Evolutionary conservation across 2,888 invertebrate species (phyloP).

Genomic region (Drosophila barbarae): DNA sequence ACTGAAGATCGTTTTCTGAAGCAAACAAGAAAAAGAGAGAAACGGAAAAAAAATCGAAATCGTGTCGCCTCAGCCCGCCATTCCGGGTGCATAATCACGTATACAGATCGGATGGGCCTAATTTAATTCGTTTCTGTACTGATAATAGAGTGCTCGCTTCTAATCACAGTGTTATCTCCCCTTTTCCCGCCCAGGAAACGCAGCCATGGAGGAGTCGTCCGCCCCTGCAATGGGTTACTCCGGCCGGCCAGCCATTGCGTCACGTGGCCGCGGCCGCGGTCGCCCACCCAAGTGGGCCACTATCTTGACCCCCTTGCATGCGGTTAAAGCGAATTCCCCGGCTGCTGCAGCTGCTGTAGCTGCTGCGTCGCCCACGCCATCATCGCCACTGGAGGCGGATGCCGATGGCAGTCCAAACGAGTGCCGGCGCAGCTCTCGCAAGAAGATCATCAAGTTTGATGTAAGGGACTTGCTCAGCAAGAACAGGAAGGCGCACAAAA

Average conservation of each 20-base stretch:
- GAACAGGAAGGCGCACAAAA: slow-evolving; percentile 76
- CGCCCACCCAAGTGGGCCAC: slow-evolving; percentile 23
- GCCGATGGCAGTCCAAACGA: slow-evolving; percentile 11
- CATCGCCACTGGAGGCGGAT: slow-evolving; percentile 1
- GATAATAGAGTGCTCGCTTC: neutral
- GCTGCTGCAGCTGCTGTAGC: neutral
- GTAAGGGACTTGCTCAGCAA: slow-evolving; percentile 78
- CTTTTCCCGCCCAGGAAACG: neutral
- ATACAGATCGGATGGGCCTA: neutral
- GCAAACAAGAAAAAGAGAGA: neutral
- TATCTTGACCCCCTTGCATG: neutral
- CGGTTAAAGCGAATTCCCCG: neutral
- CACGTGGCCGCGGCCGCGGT: slow-evolving; percentile 38
- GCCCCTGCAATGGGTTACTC: neutral
- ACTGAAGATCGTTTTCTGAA: neutral
- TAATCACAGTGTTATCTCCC: neutral
- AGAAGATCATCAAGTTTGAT: slow-evolving; percentile 79
- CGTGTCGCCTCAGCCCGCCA: neutral
- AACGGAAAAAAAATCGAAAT: neutral
- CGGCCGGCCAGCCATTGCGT: slow-evolving; percentile 17
- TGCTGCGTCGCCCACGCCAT: neutral
- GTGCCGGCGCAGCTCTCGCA: slow-evolving; percentile 77
- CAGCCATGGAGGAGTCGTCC: slow-evolving; percentile 25
- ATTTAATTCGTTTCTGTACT: neutral
- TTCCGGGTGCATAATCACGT: neutral